Conservation (phyloP, 2,113 vertebrate genomes). For the Prochilodus magdalenae region DNA sequence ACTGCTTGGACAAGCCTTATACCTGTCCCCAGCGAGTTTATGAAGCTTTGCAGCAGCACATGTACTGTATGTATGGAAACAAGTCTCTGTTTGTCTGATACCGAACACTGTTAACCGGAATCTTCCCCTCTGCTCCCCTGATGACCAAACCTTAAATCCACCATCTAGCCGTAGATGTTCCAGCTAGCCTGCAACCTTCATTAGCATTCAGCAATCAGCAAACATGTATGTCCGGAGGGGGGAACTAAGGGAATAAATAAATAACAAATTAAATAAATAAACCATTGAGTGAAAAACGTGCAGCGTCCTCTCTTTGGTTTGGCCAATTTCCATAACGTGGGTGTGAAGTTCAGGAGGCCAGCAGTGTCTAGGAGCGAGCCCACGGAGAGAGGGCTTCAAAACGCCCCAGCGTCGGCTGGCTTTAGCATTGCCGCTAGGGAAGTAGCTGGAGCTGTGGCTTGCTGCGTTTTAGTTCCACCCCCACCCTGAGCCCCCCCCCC, state of each 20-base stretch:
- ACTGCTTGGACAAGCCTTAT: background rate
- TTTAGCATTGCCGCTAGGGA: background rate
- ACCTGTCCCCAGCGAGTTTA: background rate
- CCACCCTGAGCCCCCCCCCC: background rate
- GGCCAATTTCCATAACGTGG: conserved; percentile 8
- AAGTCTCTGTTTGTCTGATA: background rate
- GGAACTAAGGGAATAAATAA: background rate
- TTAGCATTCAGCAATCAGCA: background rate
- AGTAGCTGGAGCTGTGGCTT: background rate
- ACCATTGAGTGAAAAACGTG: background rate
- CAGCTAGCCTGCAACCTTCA: background rate
- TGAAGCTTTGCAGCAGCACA: too few species aligned
- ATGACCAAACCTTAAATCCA: background rate
- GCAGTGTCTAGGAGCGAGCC: background rate
- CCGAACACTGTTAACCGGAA: background rate
- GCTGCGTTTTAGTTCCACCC: background rate
- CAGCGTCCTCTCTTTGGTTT: background rate
- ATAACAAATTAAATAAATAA: too few species aligned
- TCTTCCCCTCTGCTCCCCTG: background rate
- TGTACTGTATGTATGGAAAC: background rate
- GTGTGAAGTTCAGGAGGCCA: background rate
- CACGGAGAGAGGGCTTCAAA: conserved; percentile 7
- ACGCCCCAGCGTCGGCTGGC: background rate
- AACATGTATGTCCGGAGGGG: background rate
- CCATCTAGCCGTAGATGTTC: background rate